Conservation (phyloP, 2,888 invertebrate genomes). For the Camponotus fellah region DNA sequence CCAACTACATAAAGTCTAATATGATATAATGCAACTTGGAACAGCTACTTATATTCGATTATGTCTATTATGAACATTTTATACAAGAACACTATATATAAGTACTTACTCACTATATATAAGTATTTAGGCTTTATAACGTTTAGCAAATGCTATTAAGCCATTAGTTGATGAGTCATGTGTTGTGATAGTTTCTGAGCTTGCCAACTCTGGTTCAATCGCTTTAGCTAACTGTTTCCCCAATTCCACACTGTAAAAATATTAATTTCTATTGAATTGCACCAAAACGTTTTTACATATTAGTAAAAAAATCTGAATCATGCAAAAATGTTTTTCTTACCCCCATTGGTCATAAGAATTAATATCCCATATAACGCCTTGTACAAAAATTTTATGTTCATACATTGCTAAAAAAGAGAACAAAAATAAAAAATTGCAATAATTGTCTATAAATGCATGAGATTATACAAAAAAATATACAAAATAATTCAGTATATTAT, state of each 20-base stretch:
- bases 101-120: slow-evolving; percentile 38
- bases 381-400: slow-evolving; percentile 99
- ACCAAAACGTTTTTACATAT: background rate
- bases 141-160: slow-evolving; percentile 97
- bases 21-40: slow-evolving; percentile 36
- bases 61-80: background rate
- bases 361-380: slow-evolving; percentile 99
- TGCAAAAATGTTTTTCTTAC: slow-evolving; percentile 85
- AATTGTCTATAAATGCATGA: background rate
- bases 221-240: slow-evolving; percentile 99
- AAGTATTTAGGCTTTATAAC: slow-evolving; percentile 83
- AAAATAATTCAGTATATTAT: slow-evolving; percentile 8
- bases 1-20: slow-evolving; percentile 49
- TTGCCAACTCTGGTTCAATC: slow-evolving; percentile 97
- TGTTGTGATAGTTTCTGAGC: slow-evolving; percentile 89
- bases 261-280: slow-evolving; percentile 14
- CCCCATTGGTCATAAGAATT: slow-evolving; percentile 99
- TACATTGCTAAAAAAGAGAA: slow-evolving; percentile 92
- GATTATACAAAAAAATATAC: slow-evolving; percentile 1
- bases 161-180: slow-evolving; percentile 99
- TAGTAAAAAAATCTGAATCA: slow-evolving; percentile 78
- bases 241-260: slow-evolving; percentile 92
- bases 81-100: slow-evolving; percentile 1
- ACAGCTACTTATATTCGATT: background rate
- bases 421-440: slow-evolving; percentile 13